Evolutionary conservation across 2,113 vertebrate genomes (phyloP).

Genomic region (Toxotes chatareus): DNA sequence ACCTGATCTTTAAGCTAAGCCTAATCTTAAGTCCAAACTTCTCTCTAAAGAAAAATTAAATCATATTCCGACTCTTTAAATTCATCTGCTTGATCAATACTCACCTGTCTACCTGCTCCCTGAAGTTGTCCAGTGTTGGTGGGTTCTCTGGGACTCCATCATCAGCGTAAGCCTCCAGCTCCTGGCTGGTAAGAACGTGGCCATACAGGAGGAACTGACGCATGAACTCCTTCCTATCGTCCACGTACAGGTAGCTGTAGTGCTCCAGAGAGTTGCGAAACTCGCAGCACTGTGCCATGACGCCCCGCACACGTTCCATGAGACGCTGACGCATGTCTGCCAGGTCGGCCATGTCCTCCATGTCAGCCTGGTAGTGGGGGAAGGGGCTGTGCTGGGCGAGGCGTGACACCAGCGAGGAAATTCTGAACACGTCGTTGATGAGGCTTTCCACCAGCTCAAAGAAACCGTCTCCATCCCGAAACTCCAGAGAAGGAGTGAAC

Average conservation of each 20-base stretch:
- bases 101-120: conserved; percentile 87
- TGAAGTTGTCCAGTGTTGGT: conserved; percentile 86
- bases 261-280: conserved; percentile 83
- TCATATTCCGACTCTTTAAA: too few species aligned
- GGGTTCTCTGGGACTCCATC: conserved; percentile 81
- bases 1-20: too few species aligned
- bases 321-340: conserved; percentile 80
- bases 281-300: conserved; percentile 73
- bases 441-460: conserved; percentile 87
- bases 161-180: conserved; percentile 80
- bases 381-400: conserved; percentile 78
- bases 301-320: conserved; percentile 77
- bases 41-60: background rate
- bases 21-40: too few species aligned
- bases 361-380: conserved; percentile 91
- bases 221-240: conserved; percentile 89
- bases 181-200: conserved; percentile 80
- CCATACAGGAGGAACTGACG: conserved; percentile 88
- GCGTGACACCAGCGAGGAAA: conserved; percentile 88
- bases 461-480: conserved; percentile 82
- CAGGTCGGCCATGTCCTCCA: conserved; percentile 88
- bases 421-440: conserved; percentile 85
- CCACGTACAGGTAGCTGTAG: conserved; percentile 88
- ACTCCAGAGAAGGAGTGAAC: conserved; percentile 90
- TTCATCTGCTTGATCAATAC: background rate